A percentile compares a stretch with the other conserved stretches of the same genome.
Evolutionary conservation across 2,888 invertebrate species (phyloP).

Genomic region (Ormyrus nitidulus): DNA sequence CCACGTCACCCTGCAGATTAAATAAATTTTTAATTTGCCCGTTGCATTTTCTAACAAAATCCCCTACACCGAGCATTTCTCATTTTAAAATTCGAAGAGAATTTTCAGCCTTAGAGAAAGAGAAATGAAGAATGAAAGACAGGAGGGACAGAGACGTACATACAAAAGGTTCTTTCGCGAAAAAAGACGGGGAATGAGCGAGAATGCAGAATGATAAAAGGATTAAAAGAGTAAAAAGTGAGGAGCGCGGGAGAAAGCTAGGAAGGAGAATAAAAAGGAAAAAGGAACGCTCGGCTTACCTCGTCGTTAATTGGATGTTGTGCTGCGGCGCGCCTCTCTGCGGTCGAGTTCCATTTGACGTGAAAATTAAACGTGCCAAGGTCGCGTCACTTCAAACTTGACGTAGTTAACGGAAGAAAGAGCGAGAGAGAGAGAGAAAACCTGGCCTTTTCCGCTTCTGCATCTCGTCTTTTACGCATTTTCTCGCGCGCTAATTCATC

Average conservation of each 20-base stretch:
- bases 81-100: neutral
- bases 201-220: constrained; percentile 11
- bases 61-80: neutral
- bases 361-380: constrained; percentile 43
- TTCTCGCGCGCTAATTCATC: constrained; percentile 34
- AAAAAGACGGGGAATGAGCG: neutral
- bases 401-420: neutral
- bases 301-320: constrained; percentile 47
- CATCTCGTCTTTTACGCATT: constrained; percentile 43
- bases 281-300: constrained; percentile 16
- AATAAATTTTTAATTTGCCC: constrained; percentile 26
- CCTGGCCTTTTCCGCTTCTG: neutral
- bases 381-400: constrained; percentile 2
- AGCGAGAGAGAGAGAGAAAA: neutral
- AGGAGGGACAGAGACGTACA: neutral
- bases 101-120: neutral
- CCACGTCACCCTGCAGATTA: no score
- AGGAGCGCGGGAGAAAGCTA: neutral
- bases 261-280: neutral
- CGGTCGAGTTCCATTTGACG: neutral
- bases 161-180: neutral
- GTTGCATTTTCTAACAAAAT: neutral
- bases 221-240: neutral
- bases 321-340: neutral
- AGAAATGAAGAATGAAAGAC: neutral